Conservation (phyloP, 2,113 vertebrate genomes). For the Lagenorhynchus albirostris region DNA sequence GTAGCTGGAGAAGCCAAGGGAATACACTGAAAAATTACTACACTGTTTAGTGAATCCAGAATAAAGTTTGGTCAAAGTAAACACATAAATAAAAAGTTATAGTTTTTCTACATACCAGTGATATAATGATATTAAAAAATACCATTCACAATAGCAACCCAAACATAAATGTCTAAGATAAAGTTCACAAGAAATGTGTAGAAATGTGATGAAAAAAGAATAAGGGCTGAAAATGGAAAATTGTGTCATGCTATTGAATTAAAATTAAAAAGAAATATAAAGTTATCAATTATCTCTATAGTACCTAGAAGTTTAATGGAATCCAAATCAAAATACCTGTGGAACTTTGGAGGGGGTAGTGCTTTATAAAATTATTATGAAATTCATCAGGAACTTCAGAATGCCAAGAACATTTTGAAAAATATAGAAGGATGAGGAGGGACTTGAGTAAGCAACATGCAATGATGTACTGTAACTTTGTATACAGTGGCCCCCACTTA, state of each 20-base stretch:
- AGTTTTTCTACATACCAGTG: not conserved
- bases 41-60: not conserved
- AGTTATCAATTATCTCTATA: not conserved
- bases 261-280: not conserved
- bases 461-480: fast-evolving
- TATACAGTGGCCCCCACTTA: not conserved
- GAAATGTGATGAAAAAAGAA: not conserved
- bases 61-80: not conserved
- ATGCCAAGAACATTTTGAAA: not conserved
- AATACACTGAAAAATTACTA: not conserved
- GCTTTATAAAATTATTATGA: not conserved
- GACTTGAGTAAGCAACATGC: not conserved
- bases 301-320: not conserved
- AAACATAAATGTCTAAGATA: not conserved
- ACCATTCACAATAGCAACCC: not conserved
- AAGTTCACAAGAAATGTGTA: not conserved
- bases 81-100: not conserved
- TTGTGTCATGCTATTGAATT: not conserved
- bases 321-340: not conserved
- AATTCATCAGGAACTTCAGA: not conserved
- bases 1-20: not conserved
- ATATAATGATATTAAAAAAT: not conserved
- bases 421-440: not conserved
- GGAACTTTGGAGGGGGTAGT: not conserved
- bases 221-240: not conserved